These are phyloP conservation scores for Protophormia terraenovae DNA, from an alignment of 2,888 invertebrate species.

Conservation along the genomic window DNA sequence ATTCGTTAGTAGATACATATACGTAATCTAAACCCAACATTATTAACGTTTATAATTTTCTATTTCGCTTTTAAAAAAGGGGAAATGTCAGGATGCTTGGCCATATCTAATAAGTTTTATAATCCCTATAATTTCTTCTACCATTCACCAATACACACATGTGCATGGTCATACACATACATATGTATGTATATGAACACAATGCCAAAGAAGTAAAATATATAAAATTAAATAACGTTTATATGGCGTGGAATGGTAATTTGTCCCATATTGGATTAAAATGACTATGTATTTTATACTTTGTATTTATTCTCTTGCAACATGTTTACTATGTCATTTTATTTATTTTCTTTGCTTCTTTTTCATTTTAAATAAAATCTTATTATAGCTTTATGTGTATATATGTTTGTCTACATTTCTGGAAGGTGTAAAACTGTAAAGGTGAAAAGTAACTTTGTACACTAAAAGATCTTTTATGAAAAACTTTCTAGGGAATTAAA, in stretches of 20 bases:
- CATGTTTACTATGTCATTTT: neutral
- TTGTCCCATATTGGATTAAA: neutral
- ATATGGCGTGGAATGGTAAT: neutral
- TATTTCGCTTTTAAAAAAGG: neutral
- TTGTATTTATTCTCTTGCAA: neutral
- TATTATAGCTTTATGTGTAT: neutral
- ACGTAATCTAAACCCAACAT: neutral
- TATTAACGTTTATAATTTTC: neutral
- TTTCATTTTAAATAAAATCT: neutral
- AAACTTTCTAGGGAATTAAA: neutral
- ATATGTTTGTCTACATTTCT: too few relatives aligned
- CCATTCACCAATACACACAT: neutral
- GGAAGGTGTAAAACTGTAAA: neutral
- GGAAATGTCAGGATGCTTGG: neutral
- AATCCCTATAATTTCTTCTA: neutral
- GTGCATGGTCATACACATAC: neutral
- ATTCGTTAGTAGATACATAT: neutral
- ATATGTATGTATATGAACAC: neutral
- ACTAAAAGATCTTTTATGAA: neutral
- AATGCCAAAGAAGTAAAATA: neutral
- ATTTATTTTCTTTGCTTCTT: neutral
- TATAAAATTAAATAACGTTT: neutral
- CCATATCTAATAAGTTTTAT: neutral
- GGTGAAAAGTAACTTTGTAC: neutral
- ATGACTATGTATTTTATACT: neutral